Base-by-base conservation (phyloP, 1,140 invertebrate genomes). In the Drosophila burlai region DNA sequence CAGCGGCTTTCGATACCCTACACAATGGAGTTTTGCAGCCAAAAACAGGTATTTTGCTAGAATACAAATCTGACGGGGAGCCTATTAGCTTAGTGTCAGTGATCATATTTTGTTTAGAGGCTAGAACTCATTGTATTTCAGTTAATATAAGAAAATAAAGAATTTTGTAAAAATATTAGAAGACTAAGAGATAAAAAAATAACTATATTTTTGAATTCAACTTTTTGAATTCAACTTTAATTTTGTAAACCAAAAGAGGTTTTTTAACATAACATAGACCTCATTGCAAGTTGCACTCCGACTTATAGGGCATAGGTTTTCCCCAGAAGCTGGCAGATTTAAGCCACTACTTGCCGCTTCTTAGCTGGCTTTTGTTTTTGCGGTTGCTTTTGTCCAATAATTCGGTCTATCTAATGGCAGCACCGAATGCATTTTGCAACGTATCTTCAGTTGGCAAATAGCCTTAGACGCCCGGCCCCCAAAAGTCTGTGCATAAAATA, bases 401-500 rank as follows among this genome's bases (percentile, higher is more conserved):
- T 83, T 87, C 83, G 83, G 83, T 89, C 72, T 83, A 87, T 84
- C 84, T 87, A 87, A 87, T 87, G 84, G 84, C 68, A 83, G 69
- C 68, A 60, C 49, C 76, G 66, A 87, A 89, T 87, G 83, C 83
- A 89, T 87, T 81, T 87, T 87, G 84, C 83, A 87, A 87, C 83
- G 81, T 87, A 87, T 87, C 83, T 87, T 62, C 67, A 64, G 76
- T 67, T 83, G 85, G 83, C 83, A 87, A 87, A 87, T 87, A 76
- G 83, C 84, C 84, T 89, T 89, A 89, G 83, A 78, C 81, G 65
- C 85, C 59, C 80, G 65, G 67, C 79, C 75, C 63, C 71, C 64
- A 38, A 74, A 71, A 73, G 84, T 89, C 83, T 89, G 84, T 87
- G 83, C 83, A 87, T 87, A 87, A 87, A 87, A 87, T 87, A 89